Percentiles rank a stretch among this genome's conserved stretches.
phyloP scores from a whole-genome alignment of 2,797 vertebrate species.

The Myripristis murdjan region DNA sequence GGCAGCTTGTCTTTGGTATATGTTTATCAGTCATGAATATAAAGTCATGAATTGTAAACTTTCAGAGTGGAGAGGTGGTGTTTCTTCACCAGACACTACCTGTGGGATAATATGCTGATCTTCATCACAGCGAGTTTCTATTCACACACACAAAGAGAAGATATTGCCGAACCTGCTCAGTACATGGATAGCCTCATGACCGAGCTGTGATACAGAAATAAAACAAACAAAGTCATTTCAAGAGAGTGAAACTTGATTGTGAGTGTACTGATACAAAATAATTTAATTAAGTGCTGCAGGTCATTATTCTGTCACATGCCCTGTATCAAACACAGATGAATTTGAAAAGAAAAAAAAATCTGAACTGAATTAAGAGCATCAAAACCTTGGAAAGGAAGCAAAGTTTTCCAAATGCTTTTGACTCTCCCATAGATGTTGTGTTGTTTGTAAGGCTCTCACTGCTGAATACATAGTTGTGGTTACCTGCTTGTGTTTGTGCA shows the following conservation, averaged over 20 bases:
- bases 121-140: conserved; percentile 4
- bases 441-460: background rate
- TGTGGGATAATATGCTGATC: conserved; percentile 11
- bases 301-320: background rate
- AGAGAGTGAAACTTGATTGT: background rate
- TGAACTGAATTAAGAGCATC: too few species aligned
- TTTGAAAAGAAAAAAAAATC: too few species aligned
- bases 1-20: too few species aligned
- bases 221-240: background rate
- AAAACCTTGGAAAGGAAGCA: background rate
- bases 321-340: background rate
- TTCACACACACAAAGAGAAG: background rate
- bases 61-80: background rate
- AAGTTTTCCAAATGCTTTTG: background rate
- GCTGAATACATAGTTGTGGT: background rate
- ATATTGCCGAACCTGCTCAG: background rate
- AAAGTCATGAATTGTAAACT: background rate
- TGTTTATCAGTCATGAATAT: too few species aligned
- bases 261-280: background rate
- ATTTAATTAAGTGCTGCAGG: background rate
- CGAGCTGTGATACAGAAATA: conserved; percentile 4
- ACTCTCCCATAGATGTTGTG: background rate
- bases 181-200: background rate
- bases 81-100: background rate
- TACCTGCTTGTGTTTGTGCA: background rate